Conservation (phyloP, 2,797 vertebrate species). For the Dallia pectoralis region DNA sequence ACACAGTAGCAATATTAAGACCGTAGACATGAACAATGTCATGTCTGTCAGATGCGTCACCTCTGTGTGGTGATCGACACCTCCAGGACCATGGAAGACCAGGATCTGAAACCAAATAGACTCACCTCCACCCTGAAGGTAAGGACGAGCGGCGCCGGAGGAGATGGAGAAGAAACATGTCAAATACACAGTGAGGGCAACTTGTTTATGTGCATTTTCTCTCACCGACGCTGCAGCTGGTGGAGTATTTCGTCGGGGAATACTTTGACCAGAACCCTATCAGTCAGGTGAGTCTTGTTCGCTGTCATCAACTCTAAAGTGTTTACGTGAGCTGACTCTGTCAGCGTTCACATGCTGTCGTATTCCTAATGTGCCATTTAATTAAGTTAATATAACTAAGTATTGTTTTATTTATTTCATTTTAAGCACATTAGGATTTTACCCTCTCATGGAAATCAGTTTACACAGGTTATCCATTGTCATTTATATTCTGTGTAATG, state of each 20-base stretch:
- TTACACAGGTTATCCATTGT: background rate
- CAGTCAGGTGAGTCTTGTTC: conserved; percentile 83
- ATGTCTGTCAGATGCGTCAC: conserved; percentile 88
- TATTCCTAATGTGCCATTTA: background rate
- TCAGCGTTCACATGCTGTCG: background rate
- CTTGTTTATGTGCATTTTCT: background rate
- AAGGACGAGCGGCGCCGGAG: background rate
- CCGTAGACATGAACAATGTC: background rate
- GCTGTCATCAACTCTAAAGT: background rate
- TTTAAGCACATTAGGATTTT: no score
- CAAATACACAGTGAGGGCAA: background rate
- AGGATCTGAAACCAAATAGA: conserved; percentile 92
- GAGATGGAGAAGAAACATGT: background rate
- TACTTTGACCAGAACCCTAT: conserved; percentile 99
- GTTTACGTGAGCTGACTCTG: background rate
- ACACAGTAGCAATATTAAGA: background rate
- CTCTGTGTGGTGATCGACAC: conserved; percentile 90
- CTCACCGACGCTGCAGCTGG: conserved; percentile 70
- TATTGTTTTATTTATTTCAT: no score
- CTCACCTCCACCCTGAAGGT: conserved; percentile 83
- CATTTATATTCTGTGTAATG: background rate
- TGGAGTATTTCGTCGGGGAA: conserved; percentile 93
- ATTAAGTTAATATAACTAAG: background rate
- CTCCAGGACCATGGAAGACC: conserved; percentile 97
- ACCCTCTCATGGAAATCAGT: no score